A percentile compares a stretch with the other conserved stretches of the same genome.
phyloP scores from a whole-genome alignment of 2,113 vertebrate genomes.

The Cinclus cinclus region DNA sequence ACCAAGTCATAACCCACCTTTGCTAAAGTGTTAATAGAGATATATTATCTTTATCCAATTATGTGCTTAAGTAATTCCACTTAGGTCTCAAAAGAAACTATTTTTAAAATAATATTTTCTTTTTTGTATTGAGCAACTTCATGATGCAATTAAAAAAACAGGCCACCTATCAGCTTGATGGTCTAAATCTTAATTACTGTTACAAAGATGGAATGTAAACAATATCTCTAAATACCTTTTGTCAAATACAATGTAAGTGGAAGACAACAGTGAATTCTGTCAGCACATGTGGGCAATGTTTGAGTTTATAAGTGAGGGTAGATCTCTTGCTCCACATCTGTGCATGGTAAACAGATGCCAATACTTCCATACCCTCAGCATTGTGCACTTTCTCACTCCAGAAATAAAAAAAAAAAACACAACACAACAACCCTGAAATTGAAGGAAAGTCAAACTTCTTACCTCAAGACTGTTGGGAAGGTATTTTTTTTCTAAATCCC shows the following conservation, averaged over 20 bases:
- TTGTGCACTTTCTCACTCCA: background rate
- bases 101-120: background rate
- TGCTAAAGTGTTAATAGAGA: background rate
- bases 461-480: conserved; percentile 84
- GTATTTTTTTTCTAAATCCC: conserved; percentile 92
- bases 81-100: background rate
- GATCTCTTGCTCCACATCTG: background rate
- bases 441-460: conserved; percentile 47
- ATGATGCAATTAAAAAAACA: background rate
- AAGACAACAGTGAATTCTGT: background rate
- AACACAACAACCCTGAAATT: background rate
- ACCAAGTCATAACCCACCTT: background rate
- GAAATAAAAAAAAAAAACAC: background rate
- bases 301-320: background rate
- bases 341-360: background rate
- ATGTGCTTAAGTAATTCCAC: background rate
- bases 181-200: background rate
- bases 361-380: background rate
- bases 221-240: background rate
- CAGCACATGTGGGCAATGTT: background rate
- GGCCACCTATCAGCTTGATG: background rate
- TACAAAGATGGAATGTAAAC: background rate
- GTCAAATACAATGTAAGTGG: background rate
- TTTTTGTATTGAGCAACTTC: background rate
- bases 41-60: background rate